Evolutionary conservation across 2,797 vertebrate species (phyloP).

Genomic region (Fringilla coelebs): DNA sequence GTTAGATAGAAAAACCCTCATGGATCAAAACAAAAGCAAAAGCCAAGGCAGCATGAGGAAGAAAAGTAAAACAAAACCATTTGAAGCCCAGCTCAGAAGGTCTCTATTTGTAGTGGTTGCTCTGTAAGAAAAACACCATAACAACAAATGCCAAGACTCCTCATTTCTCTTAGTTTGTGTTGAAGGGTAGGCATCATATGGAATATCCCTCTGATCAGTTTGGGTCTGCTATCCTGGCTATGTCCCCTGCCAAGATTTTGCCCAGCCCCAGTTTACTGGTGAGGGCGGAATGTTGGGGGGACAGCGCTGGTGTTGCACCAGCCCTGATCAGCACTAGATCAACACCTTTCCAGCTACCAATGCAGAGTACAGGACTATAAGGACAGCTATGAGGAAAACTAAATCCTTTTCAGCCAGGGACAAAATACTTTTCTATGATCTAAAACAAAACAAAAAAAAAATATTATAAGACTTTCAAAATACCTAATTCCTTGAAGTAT

Average conservation of each 20-base stretch:
- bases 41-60: background rate
- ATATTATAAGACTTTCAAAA: background rate
- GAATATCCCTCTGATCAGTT: background rate
- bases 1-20: background rate
- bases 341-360: background rate
- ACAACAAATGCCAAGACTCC: accelerated
- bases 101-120: background rate
- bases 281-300: accelerated
- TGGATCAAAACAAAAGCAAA: background rate
- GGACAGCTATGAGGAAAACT: background rate
- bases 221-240: background rate
- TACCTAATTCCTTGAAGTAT: background rate
- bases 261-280: accelerated
- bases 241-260: background rate
- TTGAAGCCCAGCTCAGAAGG: background rate
- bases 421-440: background rate
- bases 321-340: background rate
- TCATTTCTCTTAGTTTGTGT: background rate
- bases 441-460: background rate
- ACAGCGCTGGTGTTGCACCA: accelerated
- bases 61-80: background rate
- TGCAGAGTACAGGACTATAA: background rate
- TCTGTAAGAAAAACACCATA: background rate
- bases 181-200: background rate
- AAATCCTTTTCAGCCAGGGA: background rate